Percentiles rank a stretch among this genome's conserved stretches.
phyloP scores from a whole-genome alignment of 2,888 invertebrate species.

The Eucriotettix oculatus region DNA sequence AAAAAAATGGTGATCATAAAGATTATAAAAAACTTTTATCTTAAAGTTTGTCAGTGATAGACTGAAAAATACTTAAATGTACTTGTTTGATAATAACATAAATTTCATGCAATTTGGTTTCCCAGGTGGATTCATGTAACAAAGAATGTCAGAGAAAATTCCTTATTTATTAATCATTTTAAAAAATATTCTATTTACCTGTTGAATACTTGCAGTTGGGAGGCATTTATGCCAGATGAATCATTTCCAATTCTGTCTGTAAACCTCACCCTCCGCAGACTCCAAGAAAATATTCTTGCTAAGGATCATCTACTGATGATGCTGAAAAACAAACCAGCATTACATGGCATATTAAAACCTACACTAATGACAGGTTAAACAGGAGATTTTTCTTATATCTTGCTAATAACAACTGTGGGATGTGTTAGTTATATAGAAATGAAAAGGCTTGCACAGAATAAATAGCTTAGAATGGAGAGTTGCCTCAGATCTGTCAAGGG shows the following conservation, averaged over 20 bases:
- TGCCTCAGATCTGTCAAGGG: not conserved
- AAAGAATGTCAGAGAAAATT: too few species aligned
- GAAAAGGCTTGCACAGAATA: not conserved
- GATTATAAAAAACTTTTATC: too few species aligned
- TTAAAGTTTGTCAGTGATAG: too few species aligned
- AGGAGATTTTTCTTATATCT: too few species aligned
- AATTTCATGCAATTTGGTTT: too few species aligned
- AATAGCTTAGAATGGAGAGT: not conserved
- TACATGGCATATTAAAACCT: not conserved
- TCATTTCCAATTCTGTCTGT: slow-evolving; percentile 76
- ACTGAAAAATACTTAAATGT: too few species aligned
- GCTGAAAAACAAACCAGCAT: slow-evolving; percentile 24
- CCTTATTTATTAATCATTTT: too few species aligned
- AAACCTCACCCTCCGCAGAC: slow-evolving; percentile 59
- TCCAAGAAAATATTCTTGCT: slow-evolving; percentile 68
- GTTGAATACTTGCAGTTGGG: slow-evolving; percentile 67
- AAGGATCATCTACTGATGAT: slow-evolving; percentile 63
- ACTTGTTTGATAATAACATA: too few species aligned
- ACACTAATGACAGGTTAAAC: not conserved
- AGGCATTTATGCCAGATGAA: slow-evolving; percentile 66
- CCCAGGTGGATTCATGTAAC: too few species aligned
- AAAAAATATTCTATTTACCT: slow-evolving; percentile 27
- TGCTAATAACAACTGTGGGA: too few species aligned
- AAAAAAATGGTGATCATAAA: too few species aligned
- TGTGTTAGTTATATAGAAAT: not conserved